Evolutionary conservation across 2,888 invertebrate species (phyloP).

Genomic region (Ferdinandea cuprea): DNA sequence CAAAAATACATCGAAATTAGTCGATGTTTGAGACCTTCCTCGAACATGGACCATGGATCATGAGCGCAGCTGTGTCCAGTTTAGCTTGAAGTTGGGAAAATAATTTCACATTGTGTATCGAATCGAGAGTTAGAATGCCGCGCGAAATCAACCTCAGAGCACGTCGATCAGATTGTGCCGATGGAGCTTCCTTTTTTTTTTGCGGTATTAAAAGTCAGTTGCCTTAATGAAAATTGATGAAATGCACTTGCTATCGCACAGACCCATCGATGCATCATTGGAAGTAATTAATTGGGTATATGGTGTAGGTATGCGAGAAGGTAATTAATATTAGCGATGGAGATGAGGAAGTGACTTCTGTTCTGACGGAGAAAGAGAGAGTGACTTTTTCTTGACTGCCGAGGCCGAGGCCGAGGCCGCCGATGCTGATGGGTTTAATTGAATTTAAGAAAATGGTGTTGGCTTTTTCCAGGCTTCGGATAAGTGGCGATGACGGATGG

Average conservation of each 20-base stretch:
- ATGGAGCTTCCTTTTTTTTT: slow-evolving; percentile 55
- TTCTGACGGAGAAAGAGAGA: not conserved
- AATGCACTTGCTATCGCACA: slow-evolving; percentile 67
- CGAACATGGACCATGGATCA: not conserved
- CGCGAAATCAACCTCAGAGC: slow-evolving; percentile 37
- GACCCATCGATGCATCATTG: slow-evolving; percentile 70
- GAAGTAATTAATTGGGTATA: slow-evolving; percentile 70
- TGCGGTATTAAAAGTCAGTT: slow-evolving; percentile 56
- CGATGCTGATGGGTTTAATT: too few species aligned
- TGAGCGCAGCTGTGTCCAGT: not conserved
- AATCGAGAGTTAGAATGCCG: not conserved
- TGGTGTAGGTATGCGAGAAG: slow-evolving; percentile 70
- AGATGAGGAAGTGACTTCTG: slow-evolving; percentile 73
- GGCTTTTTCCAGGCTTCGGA: slow-evolving; percentile 10
- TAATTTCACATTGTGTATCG: not conserved
- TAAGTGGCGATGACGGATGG: slow-evolving; percentile 32
- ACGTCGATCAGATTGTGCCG: slow-evolving; percentile 64
- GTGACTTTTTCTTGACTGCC: not conserved
- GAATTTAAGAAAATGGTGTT: slow-evolving; percentile 53
- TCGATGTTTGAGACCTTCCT: too few species aligned
- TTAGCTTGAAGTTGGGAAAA: not conserved
- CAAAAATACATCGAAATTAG: slow-evolving; percentile 66
- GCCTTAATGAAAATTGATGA: slow-evolving; percentile 74
- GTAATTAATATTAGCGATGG: slow-evolving; percentile 72
- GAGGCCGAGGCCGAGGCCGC: too few species aligned